Percentiles rank a stretch among this genome's conserved stretches.
These are phyloP conservation scores for Noctua comes DNA, from an alignment of 2,888 invertebrate species.

Conservation along the genomic window DNA sequence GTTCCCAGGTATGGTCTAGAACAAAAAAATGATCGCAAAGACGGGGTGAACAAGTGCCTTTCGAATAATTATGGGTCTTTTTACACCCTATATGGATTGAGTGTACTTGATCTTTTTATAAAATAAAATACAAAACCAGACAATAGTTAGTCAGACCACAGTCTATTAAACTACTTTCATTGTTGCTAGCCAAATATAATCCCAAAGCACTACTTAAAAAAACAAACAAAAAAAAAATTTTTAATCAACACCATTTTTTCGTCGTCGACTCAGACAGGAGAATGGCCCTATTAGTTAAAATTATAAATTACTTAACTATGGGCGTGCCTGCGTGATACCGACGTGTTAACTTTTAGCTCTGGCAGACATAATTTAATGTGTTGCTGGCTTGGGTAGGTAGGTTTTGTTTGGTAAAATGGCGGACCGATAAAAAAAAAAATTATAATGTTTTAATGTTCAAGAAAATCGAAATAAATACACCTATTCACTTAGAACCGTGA, in stretches of 20 bases:
- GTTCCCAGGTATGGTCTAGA: no score
- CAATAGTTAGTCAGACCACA: no score
- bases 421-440: background rate
- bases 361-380: constrained; percentile 16
- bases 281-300: constrained; percentile 50
- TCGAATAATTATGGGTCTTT: no score
- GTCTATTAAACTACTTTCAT: background rate
- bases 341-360: constrained; percentile 35
- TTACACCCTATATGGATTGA: no score
- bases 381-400: background rate
- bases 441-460: no score
- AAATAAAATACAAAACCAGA: no score
- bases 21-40: no score
- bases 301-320: constrained; percentile 46
- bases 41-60: no score
- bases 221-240: background rate
- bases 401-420: background rate
- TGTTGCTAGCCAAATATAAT: background rate
- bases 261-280: background rate
- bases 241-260: background rate
- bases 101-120: no score
- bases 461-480: no score
- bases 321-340: constrained; percentile 51
- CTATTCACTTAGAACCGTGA: no score
- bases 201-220: background rate